Conservation (phyloP, 2,797 vertebrate species). For the Sebastolobus altivelis region DNA sequence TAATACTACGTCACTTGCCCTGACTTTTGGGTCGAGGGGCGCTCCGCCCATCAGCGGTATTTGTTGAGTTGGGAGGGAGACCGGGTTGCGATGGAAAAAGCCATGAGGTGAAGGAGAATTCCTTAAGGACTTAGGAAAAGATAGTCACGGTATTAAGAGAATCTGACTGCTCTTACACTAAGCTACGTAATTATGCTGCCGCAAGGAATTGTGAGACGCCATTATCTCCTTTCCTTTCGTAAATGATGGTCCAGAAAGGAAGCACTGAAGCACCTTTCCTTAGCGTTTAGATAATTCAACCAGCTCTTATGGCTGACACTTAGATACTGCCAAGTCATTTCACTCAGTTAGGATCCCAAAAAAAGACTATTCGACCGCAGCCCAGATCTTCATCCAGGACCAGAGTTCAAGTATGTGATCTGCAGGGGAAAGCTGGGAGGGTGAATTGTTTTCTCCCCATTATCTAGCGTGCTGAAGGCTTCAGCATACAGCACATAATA, state of each 20-base stretch:
- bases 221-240: neutral
- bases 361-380: neutral
- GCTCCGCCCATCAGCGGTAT: accelerated
- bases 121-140: neutral
- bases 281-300: neutral
- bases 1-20: too few species aligned
- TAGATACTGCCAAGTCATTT: neutral
- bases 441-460: neutral
- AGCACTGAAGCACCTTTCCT: neutral
- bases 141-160: accelerated
- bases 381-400: neutral
- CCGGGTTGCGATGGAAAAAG: neutral
- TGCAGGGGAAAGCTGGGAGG: neutral
- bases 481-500: neutral
- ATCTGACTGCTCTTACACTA: neutral
- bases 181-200: neutral
- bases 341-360: neutral
- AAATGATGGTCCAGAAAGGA: neutral
- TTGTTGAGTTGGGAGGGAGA: too few species aligned
- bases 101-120: neutral
- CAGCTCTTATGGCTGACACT: neutral
- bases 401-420: neutral
- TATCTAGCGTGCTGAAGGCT: neutral
- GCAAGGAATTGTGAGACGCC: neutral
- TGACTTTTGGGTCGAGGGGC: too few species aligned